Evolutionary conservation across 2,797 vertebrate genomes (phyloP), one percentile per base, ranked within the genome.

Genomic region (Heliangelus exortis): DNA sequence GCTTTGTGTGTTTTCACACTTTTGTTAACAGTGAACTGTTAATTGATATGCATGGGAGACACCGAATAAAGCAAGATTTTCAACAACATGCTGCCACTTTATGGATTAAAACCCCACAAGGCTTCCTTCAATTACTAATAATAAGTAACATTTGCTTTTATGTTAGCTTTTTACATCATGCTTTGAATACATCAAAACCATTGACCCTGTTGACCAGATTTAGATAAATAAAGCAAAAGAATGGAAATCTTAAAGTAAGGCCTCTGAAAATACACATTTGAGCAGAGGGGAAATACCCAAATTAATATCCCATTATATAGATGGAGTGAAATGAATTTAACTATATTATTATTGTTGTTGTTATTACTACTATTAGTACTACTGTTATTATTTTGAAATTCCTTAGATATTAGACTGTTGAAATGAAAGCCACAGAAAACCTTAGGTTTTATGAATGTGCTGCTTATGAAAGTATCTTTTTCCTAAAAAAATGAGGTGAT

Each of bases 1-100:
- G 62, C 92, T 92, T 92, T 94, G 90, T 96, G 90, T 93, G 92
- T 94, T 88, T 95, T 75, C 74, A 89, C 89, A 95, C 73, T 92
- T 94, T 68, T 41, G 62, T 96, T 92, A 96, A 92, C 80, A 87
- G 10, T 83, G 51, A 95, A 47, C 66, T 90, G 80, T 83, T 96
- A 95, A 96, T 89, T 96, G 82, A 74, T 94, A 90, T 41, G 21
- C 79, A 83, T 66, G 39, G 51, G 41, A 96, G 91, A 85, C 54
- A n/a, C 16, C 9, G 2, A 28, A 73, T 92, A 94, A 87, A 94
- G 76, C 15, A 58, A 50, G 78, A 51, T 79, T 80, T 86, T 84
- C 87, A 86, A 57, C 79, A 87, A 34, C 47, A 21, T 28, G 41
- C 90, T 92, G 14, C 61, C 57, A 15, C 63, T 82, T 65, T 58